Evolutionary conservation across 2,113 vertebrate genomes (phyloP), one percentile per base, ranked within the genome.

Genomic region (Gnathonemus longibarbis): DNA sequence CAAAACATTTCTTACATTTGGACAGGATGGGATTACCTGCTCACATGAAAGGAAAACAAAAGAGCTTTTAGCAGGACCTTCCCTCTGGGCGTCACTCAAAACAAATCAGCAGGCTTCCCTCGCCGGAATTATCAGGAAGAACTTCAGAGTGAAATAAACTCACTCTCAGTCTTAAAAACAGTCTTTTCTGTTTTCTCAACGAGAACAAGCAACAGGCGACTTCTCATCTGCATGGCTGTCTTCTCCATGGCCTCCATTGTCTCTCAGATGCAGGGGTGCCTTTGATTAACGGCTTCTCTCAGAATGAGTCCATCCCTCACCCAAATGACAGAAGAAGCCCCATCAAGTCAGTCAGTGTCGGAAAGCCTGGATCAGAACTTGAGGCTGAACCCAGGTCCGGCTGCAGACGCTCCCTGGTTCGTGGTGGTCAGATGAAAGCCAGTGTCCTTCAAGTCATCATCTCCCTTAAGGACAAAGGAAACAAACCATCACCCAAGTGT

Each of bases 391-490:
- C 98, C 98, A 0, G 98, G 98, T 1, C 98, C 98, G 0, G 97
- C 97, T 0, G 98, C 98, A 0, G 98, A 99, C 0, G 96, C 98
- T 42, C 98, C 98, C 94, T 99, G 98, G 70, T 97, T 99, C 0
- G 98, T 99, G 91, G 97, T 98, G 19, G 98, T 99, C 91, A 99
- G 94, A 80, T 99, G 98, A 93, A 99, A 99, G 52, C 98, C 98
- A 0, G 98, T 98, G 85, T 99, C 98, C 62, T 97, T 99, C 3
- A 99, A 94, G 91, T 99, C 98, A 0, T 99, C 98, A 0, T 99
- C 98, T 0, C 98, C 98, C 98, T 99, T 91, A 83, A 70, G 77
- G 88, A 90, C 88, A 9, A 66, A 87, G 86, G 56, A 87, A 87
- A 90, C n/a, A 90, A 3, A 19, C 89, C 50, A 48, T 48, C 1